Conservation (phyloP, 2,113 vertebrate species). For the Hypanus sabinus region DNA sequence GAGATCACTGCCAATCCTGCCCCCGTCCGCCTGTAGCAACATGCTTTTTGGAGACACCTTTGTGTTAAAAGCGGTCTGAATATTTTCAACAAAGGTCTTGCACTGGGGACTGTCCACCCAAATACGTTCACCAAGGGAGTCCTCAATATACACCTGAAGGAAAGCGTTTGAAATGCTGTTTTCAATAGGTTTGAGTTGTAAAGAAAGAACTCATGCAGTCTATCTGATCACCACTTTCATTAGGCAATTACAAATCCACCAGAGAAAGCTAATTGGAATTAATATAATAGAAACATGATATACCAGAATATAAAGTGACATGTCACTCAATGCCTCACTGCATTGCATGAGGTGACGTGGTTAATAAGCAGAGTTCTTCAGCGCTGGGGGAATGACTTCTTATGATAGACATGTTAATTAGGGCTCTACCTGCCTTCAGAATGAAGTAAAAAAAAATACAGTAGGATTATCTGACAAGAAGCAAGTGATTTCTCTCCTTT, state of each 20-base stretch:
- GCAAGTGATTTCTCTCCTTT: too few relatives aligned
- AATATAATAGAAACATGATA: not conserved
- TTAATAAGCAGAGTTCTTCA: not conserved
- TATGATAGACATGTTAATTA: too few relatives aligned
- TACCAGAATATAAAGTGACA: not conserved
- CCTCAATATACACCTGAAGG: constrained; percentile 89
- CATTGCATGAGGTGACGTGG: not conserved
- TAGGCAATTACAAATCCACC: not conserved
- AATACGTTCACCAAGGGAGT: constrained; percentile 89
- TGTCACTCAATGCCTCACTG: not conserved
- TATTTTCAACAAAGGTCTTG: constrained; percentile 90
- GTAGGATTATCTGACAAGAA: too few relatives aligned
- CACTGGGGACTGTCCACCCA: constrained; percentile 98
- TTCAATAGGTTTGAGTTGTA: not conserved
- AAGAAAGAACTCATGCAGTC: not conserved
- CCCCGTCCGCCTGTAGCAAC: constrained; percentile 78
- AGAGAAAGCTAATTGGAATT: not conserved
- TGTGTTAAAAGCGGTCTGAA: constrained; percentile 92
- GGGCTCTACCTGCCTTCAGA: too few relatives aligned
- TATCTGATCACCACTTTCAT: not conserved
- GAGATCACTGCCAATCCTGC: constrained; percentile 76
- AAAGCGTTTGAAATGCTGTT: too few relatives aligned
- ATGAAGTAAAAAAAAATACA: too few relatives aligned
- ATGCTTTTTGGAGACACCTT: constrained; percentile 92
- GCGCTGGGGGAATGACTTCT: not conserved